Percentiles rank a stretch among this genome's conserved stretches.
phyloP scores from a whole-genome alignment of 2,113 vertebrate species.

The Syrmaticus mikado region DNA sequence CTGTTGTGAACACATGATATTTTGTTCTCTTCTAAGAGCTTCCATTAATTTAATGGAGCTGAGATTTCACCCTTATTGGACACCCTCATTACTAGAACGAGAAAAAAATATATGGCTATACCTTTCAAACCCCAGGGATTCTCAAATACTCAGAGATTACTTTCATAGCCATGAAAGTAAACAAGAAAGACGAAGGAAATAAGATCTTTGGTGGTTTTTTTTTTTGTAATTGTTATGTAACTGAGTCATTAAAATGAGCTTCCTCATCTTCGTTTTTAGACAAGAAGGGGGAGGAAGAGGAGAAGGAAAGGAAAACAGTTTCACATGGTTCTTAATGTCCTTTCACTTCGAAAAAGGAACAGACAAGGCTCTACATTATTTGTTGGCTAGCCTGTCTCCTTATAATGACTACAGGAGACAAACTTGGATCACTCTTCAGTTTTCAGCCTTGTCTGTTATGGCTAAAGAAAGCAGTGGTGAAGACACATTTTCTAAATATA shows the following conservation, averaged over 20 bases:
- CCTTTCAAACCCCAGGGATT: background rate
- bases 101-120: background rate
- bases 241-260: background rate
- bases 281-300: background rate
- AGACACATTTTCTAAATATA: constrained; percentile 6
- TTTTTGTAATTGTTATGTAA: background rate
- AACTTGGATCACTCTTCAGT: background rate
- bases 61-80: background rate
- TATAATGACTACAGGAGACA: background rate
- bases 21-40: background rate
- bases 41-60: background rate
- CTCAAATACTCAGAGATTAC: background rate
- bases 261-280: background rate
- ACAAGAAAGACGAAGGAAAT: background rate
- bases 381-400: background rate
- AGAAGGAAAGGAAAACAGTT: background rate
- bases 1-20: background rate
- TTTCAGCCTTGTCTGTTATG: background rate
- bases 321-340: background rate
- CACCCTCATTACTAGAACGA: background rate
- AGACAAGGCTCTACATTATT: background rate
- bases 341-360: background rate
- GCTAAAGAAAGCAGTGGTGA: constrained; percentile 9
- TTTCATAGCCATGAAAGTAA: background rate
- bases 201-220: background rate